phyloP scores from a whole-genome alignment of 2,797 vertebrate genomes.

The Momotus momota region DNA sequence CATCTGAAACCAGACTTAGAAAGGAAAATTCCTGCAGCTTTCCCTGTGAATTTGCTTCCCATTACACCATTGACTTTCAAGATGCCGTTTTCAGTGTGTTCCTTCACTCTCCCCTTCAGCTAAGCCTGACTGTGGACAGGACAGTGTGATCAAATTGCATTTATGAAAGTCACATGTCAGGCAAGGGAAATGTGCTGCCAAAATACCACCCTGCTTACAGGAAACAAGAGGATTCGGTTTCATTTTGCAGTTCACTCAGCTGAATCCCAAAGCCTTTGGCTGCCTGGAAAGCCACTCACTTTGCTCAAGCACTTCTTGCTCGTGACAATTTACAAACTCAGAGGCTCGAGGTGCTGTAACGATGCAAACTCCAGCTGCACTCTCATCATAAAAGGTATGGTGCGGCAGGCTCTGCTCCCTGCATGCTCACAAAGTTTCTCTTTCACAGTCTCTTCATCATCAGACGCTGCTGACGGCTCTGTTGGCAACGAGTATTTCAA shows the following conservation, averaged over 20 bases:
- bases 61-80: background rate
- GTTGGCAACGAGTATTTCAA: background rate
- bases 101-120: background rate
- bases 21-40: constrained; percentile 20
- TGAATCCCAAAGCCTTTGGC: background rate
- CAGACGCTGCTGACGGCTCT: background rate
- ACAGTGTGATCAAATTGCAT: background rate
- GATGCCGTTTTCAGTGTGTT: background rate
- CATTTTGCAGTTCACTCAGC: background rate
- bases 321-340: background rate
- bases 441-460: background rate
- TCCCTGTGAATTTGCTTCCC: background rate
- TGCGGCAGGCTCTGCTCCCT: background rate
- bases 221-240: constrained; percentile 20
- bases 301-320: background rate
- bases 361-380: background rate
- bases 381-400: rapidly evolving
- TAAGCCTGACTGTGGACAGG: background rate
- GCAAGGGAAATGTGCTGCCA: background rate
- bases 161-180: background rate
- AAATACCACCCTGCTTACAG: background rate
- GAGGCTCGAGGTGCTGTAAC: background rate
- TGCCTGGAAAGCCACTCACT: background rate
- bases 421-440: background rate
- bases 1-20: background rate